These are phyloP conservation scores for Pelusios castaneus DNA, from an alignment of 2,113 vertebrate genomes.

Conservation along the genomic window DNA sequence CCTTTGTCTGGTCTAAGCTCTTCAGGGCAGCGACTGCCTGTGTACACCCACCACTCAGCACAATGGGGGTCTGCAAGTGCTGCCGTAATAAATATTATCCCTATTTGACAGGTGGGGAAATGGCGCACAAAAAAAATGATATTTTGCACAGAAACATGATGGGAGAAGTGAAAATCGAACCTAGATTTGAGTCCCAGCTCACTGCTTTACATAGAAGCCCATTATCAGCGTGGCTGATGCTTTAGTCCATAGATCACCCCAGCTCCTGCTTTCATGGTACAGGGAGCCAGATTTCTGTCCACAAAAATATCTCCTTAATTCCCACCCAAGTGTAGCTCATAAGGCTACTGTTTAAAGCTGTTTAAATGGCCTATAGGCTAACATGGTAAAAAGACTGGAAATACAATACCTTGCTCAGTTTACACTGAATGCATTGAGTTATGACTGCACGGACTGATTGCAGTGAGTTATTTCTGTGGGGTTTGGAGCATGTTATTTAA, in stretches of 20 bases:
- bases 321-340: neutral
- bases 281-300: neutral
- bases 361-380: neutral
- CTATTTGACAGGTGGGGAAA: neutral
- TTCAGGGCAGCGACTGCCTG: neutral
- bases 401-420: neutral
- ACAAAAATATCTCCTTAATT: fast-evolving
- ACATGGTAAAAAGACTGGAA: neutral
- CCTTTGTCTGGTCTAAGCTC: neutral
- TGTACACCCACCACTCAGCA: fast-evolving
- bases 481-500: neutral
- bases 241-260: neutral
- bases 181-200: neutral
- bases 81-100: neutral
- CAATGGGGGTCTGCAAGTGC: neutral
- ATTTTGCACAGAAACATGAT: neutral
- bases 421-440: neutral
- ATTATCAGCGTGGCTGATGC: neutral
- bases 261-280: neutral
- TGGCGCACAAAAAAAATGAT: neutral
- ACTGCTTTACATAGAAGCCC: neutral
- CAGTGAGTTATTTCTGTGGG: neutral
- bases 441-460: neutral
- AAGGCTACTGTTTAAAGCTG: neutral
- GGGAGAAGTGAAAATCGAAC: neutral